A percentile compares a stretch with the other conserved stretches of the same genome.
Evolutionary conservation across 2,113 vertebrate species (phyloP).

Genomic region (Gasterosteus nipponicus): DNA sequence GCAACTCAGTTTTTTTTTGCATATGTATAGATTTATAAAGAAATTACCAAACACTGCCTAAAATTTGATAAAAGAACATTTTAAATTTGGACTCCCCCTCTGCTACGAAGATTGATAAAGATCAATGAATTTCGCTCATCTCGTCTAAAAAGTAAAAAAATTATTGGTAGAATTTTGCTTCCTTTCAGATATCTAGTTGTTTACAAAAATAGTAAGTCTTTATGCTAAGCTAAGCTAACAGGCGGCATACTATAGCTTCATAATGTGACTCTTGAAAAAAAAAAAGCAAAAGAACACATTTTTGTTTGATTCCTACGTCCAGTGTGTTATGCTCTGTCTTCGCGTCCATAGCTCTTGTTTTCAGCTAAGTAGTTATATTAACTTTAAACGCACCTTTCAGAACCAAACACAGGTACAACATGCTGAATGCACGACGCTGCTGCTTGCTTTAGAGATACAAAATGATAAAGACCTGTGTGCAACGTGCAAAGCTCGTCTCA

Average conservation of each 20-base stretch:
- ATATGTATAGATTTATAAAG: neutral
- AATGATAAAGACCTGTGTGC: conserved; percentile 21
- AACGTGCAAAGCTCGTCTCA: conserved; percentile 32
- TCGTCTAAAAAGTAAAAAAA: neutral
- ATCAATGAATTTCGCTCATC: too few relatives aligned
- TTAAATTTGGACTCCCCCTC: neutral
- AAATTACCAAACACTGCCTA: neutral
- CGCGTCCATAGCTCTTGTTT: neutral
- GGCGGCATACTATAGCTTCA: neutral
- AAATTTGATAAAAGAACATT: neutral
- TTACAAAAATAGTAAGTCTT: neutral
- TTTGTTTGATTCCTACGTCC: too few relatives aligned
- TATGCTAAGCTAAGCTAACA: neutral
- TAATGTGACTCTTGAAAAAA: too few relatives aligned
- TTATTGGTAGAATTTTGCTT: neutral
- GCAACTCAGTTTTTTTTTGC: too few relatives aligned
- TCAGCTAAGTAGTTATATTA: neutral
- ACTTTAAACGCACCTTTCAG: conserved; percentile 27
- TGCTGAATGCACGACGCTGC: neutral
- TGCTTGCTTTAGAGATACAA: conserved; percentile 5
- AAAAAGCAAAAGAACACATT: too few relatives aligned
- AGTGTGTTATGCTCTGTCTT: too few relatives aligned
- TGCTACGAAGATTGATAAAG: neutral
- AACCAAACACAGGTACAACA: conserved; percentile 22
- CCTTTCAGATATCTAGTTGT: neutral